Conservation (phyloP, 2,888 invertebrate genomes). For the Eupeodes latifasciatus region DNA sequence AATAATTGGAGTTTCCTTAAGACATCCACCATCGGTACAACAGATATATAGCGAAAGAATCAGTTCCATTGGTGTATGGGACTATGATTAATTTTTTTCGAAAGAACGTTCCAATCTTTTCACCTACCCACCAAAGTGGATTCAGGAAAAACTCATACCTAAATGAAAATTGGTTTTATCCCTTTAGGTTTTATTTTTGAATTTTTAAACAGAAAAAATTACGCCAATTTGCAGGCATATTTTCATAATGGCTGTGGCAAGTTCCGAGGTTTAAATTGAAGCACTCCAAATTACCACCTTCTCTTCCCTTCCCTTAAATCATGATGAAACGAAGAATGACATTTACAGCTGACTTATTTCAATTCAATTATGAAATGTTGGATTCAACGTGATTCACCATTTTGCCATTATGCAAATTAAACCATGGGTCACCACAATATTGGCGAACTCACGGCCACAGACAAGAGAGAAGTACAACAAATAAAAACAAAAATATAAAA, state of each 20-base stretch:
- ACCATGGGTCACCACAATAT: slow-evolving; percentile 61
- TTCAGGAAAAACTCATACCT: slow-evolving; percentile 29
- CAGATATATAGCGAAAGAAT: slow-evolving; percentile 47
- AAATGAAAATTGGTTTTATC: slow-evolving; percentile 72
- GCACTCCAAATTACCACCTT: background rate
- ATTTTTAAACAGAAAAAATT: slow-evolving; percentile 41
- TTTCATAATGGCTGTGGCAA: slow-evolving; percentile 57
- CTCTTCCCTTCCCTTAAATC: no score
- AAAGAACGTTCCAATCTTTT: slow-evolving; percentile 62
- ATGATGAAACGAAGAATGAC: slow-evolving; percentile 68
- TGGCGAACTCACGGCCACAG: slow-evolving; percentile 51
- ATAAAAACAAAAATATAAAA: background rate
- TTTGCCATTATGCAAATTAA: slow-evolving; percentile 73
- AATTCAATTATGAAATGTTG: slow-evolving; percentile 73
- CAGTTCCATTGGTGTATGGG: slow-evolving; percentile 53
- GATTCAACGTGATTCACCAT: slow-evolving; percentile 66
- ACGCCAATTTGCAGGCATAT: slow-evolving; percentile 66
- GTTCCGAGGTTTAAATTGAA: background rate
- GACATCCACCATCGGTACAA: no score
- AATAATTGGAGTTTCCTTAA: slow-evolving; percentile 75
- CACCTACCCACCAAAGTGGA: slow-evolving; percentile 37
- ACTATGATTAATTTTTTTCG: slow-evolving; percentile 70
- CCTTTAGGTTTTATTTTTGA: slow-evolving; percentile 16
- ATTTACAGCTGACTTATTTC: slow-evolving; percentile 75
- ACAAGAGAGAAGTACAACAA: slow-evolving; percentile 21